Conservation (phyloP, 2,797 vertebrate species). For the Anas bahamensis region DNA sequence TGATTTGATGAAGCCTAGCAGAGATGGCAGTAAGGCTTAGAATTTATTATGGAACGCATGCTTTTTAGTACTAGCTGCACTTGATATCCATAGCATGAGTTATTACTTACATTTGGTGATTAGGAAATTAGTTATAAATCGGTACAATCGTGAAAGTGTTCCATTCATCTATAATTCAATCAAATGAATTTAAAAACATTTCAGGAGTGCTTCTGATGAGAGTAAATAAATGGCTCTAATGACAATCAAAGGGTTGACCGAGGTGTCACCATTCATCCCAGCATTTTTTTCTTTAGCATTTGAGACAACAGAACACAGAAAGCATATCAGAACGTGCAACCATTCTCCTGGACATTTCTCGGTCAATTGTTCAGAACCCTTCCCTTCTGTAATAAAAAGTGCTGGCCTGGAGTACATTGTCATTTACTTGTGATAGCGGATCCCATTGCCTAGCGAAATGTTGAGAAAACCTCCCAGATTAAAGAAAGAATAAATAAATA, state of each 20-base stretch:
- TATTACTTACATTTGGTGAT: conserved; percentile 41
- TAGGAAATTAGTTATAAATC: conserved; percentile 49
- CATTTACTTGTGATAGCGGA: not conserved
- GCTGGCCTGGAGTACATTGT: not conserved
- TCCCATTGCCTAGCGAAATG: not conserved
- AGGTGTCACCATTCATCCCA: not conserved
- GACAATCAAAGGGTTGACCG: conserved; percentile 12
- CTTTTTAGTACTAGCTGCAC: not conserved
- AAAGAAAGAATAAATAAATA: not conserved
- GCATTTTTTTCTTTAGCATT: not conserved
- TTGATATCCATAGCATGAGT: conserved; percentile 12
- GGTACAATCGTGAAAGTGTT: conserved; percentile 6
- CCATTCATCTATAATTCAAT: conserved; percentile 35
- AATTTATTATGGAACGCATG: not conserved
- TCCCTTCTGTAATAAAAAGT: not conserved
- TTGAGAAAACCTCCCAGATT: not conserved
- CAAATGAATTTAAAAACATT: conserved; percentile 57
- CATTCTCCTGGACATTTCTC: not conserved
- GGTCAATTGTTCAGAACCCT: not conserved
- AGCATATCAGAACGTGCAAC: not conserved
- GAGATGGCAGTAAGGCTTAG: not conserved
- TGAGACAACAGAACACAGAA: not conserved
- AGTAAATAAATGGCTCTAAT: conserved; percentile 44
- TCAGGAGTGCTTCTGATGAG: conserved; percentile 40
- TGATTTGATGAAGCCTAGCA: not conserved